These are phyloP conservation scores for Apogon talboti DNA, from an alignment of 2,797 vertebrate species.

Conservation along the genomic window DNA sequence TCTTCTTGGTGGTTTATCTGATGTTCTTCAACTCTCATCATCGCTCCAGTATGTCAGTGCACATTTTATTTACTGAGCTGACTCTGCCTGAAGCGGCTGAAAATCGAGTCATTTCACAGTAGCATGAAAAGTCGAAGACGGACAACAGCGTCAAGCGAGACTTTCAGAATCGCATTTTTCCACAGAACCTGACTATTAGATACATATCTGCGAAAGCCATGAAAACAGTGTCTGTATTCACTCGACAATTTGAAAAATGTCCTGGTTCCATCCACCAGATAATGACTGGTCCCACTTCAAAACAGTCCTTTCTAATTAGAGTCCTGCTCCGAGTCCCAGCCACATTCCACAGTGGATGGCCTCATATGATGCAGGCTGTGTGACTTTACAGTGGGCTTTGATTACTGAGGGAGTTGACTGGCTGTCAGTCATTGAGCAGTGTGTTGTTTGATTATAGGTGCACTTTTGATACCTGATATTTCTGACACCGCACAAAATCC, in stretches of 20 bases:
- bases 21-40: slow-evolving; percentile 21
- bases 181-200: slow-evolving; percentile 57
- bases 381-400: slow-evolving; percentile 55
- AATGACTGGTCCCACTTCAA: slow-evolving; percentile 74
- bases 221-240: slow-evolving; percentile 55
- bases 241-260: slow-evolving; percentile 57
- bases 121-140: slow-evolving; percentile 55
- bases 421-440: slow-evolving; percentile 62
- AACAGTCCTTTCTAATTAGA: slow-evolving; percentile 77
- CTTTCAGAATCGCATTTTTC: slow-evolving; percentile 59
- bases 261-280: slow-evolving; percentile 59
- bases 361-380: slow-evolving; percentile 65
- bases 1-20: slow-evolving; percentile 25
- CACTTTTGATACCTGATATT: slow-evolving; percentile 50
- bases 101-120: slow-evolving; percentile 64
- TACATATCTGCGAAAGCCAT: slow-evolving; percentile 61
- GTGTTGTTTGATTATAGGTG: slow-evolving; percentile 37
- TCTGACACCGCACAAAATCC: slow-evolving; percentile 36
- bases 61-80: slow-evolving; percentile 46
- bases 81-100: slow-evolving; percentile 47
- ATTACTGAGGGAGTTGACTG: slow-evolving; percentile 62
- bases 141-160: slow-evolving; percentile 56
- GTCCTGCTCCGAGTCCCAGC: slow-evolving; percentile 59
- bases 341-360: slow-evolving; percentile 70
- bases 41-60: slow-evolving; percentile 20